Conservation (phyloP, 2,113 vertebrate species). For the Nymphicus hollandicus region DNA sequence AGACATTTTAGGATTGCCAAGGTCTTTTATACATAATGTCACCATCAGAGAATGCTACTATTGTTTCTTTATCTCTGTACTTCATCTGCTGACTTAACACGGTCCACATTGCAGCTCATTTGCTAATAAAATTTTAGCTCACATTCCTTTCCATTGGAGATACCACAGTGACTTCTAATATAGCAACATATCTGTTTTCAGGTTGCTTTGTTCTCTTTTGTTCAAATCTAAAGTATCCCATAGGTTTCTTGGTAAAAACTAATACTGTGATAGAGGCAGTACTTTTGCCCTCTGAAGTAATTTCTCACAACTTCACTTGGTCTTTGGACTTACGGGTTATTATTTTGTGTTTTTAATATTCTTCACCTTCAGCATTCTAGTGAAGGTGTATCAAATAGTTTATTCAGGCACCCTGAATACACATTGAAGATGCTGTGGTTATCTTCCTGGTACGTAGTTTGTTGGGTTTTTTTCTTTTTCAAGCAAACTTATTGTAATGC, state of each 20-base stretch:
- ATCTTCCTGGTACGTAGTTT: not conserved
- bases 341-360: not conserved
- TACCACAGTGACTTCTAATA: not conserved
- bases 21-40: not conserved
- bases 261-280: not conserved
- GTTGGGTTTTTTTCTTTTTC: not conserved
- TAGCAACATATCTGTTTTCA: not conserved
- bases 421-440: not conserved
- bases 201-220: not conserved
- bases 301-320: not conserved
- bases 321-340: not conserved
- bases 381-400: not conserved
- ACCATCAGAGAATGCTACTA: slow-evolving; percentile 10
- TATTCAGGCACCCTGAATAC: not conserved
- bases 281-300: not conserved
- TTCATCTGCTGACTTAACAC: slow-evolving; percentile 17
- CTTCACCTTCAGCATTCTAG: not conserved
- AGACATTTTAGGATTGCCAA: not conserved
- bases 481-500: not conserved
- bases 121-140: slow-evolving; percentile 39
- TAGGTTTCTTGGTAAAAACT: not conserved
- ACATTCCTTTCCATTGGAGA: slow-evolving; percentile 20
- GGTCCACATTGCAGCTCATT: not conserved
- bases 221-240: not conserved
- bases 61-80: slow-evolving; percentile 34